These are phyloP conservation scores for Malacoraja senta DNA, from an alignment of 2,797 vertebrate species.

Conservation along the genomic window DNA sequence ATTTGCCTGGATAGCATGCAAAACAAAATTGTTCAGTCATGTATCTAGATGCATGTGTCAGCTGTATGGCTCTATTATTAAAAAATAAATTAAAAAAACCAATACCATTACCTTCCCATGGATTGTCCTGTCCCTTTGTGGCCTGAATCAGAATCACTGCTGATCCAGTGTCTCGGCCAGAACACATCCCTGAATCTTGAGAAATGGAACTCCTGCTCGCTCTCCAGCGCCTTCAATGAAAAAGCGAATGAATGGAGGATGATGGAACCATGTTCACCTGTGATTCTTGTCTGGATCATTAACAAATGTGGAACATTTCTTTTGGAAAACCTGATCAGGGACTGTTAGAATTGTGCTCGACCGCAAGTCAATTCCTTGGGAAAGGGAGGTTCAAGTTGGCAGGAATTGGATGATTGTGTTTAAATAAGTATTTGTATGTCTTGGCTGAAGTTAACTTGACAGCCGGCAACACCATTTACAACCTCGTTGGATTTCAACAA, in stretches of 20 bases:
- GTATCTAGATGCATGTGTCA: too few relatives aligned
- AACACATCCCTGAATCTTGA: neutral
- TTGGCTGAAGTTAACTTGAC: neutral
- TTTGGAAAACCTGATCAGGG: neutral
- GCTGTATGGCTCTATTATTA: too few relatives aligned
- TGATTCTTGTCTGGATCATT: neutral
- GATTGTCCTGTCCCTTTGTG: neutral
- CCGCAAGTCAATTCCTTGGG: too few relatives aligned
- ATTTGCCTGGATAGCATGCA: too few relatives aligned
- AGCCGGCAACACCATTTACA: neutral
- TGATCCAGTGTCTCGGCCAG: neutral
- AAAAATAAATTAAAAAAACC: too few relatives aligned
- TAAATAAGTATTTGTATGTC: neutral
- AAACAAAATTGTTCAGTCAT: too few relatives aligned
- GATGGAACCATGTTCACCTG: neutral
- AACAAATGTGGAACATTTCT: neutral
- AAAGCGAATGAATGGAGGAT: neutral
- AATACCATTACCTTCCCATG: neutral
- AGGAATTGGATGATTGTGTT: neutral
- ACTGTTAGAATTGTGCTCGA: neutral
- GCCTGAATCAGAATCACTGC: neutral
- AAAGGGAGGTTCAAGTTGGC: neutral
- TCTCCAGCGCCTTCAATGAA: neutral
- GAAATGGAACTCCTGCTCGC: neutral
- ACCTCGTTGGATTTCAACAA: neutral